A percentile compares a stretch with the other conserved stretches of the same genome.
Evolutionary conservation across 2,113 vertebrate genomes (phyloP).

Genomic region (rat (Rattus norvegicus)): GRCr8 NC_086027.1:77201001-77201500

Average conservation of each 20-base stretch:
- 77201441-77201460: neutral
- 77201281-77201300: conserved; percentile 42
- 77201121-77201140: conserved; percentile 60
- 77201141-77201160: conserved; percentile 72
- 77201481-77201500: neutral
- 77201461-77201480: neutral
- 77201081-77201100: conserved; percentile 10
- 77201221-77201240: conserved; percentile 21
- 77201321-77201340: conserved; percentile 30
- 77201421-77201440: neutral
- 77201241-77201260: neutral
- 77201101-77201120: neutral
- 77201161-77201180: conserved; percentile 73
- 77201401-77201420: neutral
- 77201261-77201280: conserved; percentile 44
- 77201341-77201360: neutral
- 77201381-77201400: conserved; percentile 10
- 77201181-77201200: conserved; percentile 56
- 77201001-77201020: conserved; percentile 48
- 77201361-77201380: neutral
- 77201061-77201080: conserved; percentile 74
- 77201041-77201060: conserved; percentile 21
- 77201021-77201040: conserved; percentile 57
- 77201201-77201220: conserved; percentile 38
- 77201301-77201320: neutral